Evolutionary conservation across 1,140 invertebrate genomes (phyloP), one percentile per base, ranked within the genome.

Genomic region (Drosophila persimilis): DNA sequence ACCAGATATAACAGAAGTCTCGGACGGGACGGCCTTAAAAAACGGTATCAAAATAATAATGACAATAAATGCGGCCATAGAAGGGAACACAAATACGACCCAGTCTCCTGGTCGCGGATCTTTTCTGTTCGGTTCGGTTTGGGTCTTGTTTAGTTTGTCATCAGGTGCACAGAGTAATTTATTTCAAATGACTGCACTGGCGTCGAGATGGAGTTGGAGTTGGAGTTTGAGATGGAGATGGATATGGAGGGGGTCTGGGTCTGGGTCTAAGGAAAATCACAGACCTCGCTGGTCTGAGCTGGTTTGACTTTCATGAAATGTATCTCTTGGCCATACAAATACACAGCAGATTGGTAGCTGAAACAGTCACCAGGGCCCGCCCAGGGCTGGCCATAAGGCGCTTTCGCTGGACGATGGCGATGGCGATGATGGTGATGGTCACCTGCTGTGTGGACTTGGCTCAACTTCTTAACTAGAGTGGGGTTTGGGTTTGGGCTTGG

Each of bases 81-180:
- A 69, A 57, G 65, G 51, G 51, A 62, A 47, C 39, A 72, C 46
- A 65, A 59, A 55, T 44, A 51, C 39, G n/a, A 35, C 35, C 35
- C 35, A 13, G 35, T 39, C 35, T 11, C 3, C 11, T 39, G 11
- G 35, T 26, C 4, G 24, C 24, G 5, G 24, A 26, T 26, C 24
- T 24, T 0, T 39, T 55, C 63, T 57, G 24, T 39, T 13, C 35
- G 4, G 11, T 39, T 39, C 3, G 54, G 57, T 41, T 54, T 17
- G 63, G 45, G 35, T 55, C 65, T 69, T 67, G 51, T 80, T 81
- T 66, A 62, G 70, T 73, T 80, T 80, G 83, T 80, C 84, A 89
- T 86, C 83, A 88, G 83, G 83, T 88, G 83, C 78, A 88, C 70
- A 73, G 80, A 88, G 72, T 83, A 88, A 88, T 88, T 88, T 88